Evolutionary conservation across 2,113 vertebrate species (phyloP).

Genomic region (Lycocorax pyrrhopterus): DNA sequence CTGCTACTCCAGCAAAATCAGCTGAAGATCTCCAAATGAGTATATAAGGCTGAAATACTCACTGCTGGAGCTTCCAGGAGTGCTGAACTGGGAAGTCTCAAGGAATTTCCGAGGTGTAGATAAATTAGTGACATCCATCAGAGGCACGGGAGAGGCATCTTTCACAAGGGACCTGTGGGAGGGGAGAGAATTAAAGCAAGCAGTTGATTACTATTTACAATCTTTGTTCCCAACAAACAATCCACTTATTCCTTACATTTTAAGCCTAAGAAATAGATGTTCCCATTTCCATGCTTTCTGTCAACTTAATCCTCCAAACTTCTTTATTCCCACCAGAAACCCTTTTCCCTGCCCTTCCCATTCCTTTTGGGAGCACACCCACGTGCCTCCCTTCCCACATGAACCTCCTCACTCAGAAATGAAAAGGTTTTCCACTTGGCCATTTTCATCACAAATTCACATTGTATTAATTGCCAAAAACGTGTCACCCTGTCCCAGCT

Average conservation of each 20-base stretch:
- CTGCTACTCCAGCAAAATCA: not conserved
- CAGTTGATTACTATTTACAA: not conserved
- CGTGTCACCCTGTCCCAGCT: not conserved
- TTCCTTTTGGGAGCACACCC: not conserved
- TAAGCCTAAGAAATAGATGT: not conserved
- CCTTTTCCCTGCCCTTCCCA: not conserved
- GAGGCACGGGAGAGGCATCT: slow-evolving; percentile 79
- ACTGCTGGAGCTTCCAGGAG: slow-evolving; percentile 81
- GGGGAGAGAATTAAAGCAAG: not conserved
- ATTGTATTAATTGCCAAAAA: not conserved
- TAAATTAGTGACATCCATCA: slow-evolving; percentile 86
- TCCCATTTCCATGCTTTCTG: not conserved
- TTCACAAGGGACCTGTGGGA: slow-evolving; percentile 77
- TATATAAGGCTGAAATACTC: not conserved
- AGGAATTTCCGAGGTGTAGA: slow-evolving; percentile 90
- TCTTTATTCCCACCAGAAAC: not conserved
- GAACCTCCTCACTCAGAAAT: not conserved
- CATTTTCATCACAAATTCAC: not conserved
- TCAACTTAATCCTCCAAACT: not conserved
- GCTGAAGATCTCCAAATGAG: not conserved
- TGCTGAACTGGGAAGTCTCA: slow-evolving; percentile 85
- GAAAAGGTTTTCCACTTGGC: not conserved
- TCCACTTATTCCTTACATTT: not conserved
- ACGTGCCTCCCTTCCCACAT: not conserved
- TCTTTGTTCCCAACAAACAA: not conserved